Evolutionary conservation across 2,797 vertebrate genomes (phyloP), one percentile per base, ranked within the genome.

Genomic region (Eidolon dupreanum): DNA sequence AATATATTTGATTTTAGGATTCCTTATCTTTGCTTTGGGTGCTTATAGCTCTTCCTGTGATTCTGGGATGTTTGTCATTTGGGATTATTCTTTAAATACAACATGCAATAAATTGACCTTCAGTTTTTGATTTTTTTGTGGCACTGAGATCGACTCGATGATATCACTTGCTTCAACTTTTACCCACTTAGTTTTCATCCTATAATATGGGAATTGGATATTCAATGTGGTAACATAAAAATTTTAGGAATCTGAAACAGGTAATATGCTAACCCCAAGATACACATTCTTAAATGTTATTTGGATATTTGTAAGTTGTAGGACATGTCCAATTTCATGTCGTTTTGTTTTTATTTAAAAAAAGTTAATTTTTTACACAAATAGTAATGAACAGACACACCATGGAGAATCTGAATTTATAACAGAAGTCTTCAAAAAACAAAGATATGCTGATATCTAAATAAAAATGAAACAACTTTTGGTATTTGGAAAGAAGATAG

Each of bases 401-500:
- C 59, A 83, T 43, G 38, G 51, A 73, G 36, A 89, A 94, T 77
- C 20, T 92, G 70, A 95, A 81, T 82, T 96, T 94, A 82, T 68
- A 88, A 71, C 16, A 68, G 61, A 5, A 84, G 73, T 74, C 22
- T 91, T 74, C 15, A 84, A 77, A 68, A 84, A 93, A 78, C n/a
- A 94, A 96, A 61, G 3, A 94, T 93, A 73, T 8, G 15, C 57
- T 24, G 57, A 59, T 70, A 55, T 92, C 28, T 94, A 95, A 96
- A 73, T 90, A 81, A 95, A 97, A 96, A 71, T 33, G 15, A 95
- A 55, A 74, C 61, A 87, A 49, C 9, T 19, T 81, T 95, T 95
- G 46, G 16, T 85, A 59, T 85, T 90, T 87, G 55, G 46, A 82
- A 94, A 94, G 28, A 91, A 92, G 46, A 61, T n/a, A 90, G 68